Conservation (phyloP, 2,888 invertebrate genomes). For the Nycteola revayana region DNA sequence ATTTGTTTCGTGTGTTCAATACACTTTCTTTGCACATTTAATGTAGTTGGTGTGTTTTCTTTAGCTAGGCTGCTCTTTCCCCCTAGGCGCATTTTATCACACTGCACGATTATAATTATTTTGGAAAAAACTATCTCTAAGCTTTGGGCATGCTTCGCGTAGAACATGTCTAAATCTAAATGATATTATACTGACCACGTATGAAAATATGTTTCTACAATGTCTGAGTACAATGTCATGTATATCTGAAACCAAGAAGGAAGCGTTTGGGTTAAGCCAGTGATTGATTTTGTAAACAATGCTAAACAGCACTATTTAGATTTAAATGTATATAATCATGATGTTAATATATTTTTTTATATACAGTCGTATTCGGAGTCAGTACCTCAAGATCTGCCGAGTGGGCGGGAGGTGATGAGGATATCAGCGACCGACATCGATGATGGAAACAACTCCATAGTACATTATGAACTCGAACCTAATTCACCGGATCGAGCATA, state of each 20-base stretch:
- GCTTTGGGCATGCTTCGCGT: constrained; percentile 80
- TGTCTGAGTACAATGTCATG: no score
- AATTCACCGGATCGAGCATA: constrained; percentile 82
- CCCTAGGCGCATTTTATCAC: constrained; percentile 79
- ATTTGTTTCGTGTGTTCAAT: constrained; percentile 65
- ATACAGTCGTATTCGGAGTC: constrained; percentile 84
- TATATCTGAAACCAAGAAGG: no score
- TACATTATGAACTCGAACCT: constrained; percentile 85
- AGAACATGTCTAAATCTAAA: constrained; percentile 56
- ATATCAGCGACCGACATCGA: constrained; percentile 97
- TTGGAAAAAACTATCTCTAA: constrained; percentile 73
- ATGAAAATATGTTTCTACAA: no score
- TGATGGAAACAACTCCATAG: constrained; percentile 93
- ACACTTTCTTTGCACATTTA: constrained; percentile 79
- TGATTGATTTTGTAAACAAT: no score
- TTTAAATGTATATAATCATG: constrained; percentile 13
- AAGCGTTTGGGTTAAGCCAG: no score
- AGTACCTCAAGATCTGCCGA: constrained; percentile 90
- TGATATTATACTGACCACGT: no score
- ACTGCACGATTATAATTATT: constrained; percentile 80
- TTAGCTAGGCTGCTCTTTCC: constrained; percentile 80
- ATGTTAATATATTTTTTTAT: constrained; percentile 20
- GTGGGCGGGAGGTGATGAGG: constrained; percentile 90
- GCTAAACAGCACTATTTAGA: no score
- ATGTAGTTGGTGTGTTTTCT: constrained; percentile 75